phyloP scores from a whole-genome alignment of 2,113 vertebrate genomes.

The Microcebus ravelobensis region DNA sequence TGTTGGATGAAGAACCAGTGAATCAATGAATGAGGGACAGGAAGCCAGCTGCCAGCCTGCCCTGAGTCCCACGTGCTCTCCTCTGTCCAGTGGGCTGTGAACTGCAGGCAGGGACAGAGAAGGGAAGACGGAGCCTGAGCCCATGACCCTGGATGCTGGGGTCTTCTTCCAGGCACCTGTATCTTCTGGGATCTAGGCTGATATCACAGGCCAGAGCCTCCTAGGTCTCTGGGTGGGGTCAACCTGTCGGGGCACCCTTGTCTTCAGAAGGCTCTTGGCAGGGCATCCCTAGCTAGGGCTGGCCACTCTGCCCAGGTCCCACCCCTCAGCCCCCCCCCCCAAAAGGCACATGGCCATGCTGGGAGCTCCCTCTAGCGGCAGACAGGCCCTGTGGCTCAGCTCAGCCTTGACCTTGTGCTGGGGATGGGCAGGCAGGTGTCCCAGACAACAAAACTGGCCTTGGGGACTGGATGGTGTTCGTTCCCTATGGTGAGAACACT shows the following conservation, averaged over 20 bases:
- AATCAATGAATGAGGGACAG: not conserved
- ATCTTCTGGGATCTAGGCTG: not conserved
- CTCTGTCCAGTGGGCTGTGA: not conserved
- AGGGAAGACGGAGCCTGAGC: not conserved
- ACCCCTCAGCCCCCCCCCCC: not conserved
- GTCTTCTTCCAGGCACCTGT: not conserved
- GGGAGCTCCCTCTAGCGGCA: slow-evolving; percentile 76
- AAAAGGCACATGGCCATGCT: not conserved
- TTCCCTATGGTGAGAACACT: not conserved
- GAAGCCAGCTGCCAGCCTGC: not conserved
- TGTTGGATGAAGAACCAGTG: not conserved
- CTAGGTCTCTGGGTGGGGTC: not conserved
- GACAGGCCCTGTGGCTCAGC: not conserved
- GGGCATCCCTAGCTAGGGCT: not conserved
- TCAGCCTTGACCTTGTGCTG: not conserved
- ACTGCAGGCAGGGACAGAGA: not conserved
- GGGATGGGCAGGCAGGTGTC: not conserved
- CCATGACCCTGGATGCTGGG: not conserved
- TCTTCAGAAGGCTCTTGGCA: not conserved
- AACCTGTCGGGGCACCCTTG: not conserved
- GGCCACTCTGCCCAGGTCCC: not conserved
- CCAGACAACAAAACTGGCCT: not conserved
- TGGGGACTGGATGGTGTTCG: not conserved
- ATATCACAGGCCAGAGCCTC: not conserved
- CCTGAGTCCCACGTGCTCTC: not conserved